These are phyloP conservation scores for Corythornis cristatus DNA, from an alignment of 2,113 vertebrate species.

Conservation along the genomic window DNA sequence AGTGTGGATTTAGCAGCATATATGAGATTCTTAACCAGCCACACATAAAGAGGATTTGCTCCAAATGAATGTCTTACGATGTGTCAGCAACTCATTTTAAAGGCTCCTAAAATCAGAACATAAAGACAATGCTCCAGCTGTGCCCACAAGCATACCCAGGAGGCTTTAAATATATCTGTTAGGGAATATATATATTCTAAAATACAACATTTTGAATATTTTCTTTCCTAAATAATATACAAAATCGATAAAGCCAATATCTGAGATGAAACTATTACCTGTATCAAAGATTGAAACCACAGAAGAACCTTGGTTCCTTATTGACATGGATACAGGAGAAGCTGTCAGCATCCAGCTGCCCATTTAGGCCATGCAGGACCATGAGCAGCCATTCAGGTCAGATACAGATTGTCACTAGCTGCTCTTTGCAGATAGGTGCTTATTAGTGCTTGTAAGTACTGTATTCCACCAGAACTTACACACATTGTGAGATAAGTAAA, in stretches of 20 bases:
- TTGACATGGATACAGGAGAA: neutral
- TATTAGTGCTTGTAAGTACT: neutral
- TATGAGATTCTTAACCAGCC: neutral
- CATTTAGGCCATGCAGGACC: neutral
- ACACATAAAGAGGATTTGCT: neutral
- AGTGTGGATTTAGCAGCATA: neutral
- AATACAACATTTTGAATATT: neutral
- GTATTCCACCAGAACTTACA: neutral
- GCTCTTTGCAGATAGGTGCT: neutral
- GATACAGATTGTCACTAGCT: neutral
- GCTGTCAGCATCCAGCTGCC: accelerated
- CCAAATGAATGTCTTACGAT: neutral
- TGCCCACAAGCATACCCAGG: neutral
- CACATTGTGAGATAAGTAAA: neutral
- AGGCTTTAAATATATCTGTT: neutral
- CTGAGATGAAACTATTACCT: neutral
- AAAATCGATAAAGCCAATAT: neutral
- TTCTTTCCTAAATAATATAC: neutral
- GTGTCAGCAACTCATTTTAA: neutral
- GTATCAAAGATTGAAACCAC: neutral
- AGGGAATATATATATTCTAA: neutral
- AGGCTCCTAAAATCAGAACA: neutral
- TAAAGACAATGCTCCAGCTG: neutral
- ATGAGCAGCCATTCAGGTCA: neutral
- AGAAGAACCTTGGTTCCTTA: neutral